Conservation (phyloP, 2,888 invertebrate species). For the Mythimna loreyi region DNA sequence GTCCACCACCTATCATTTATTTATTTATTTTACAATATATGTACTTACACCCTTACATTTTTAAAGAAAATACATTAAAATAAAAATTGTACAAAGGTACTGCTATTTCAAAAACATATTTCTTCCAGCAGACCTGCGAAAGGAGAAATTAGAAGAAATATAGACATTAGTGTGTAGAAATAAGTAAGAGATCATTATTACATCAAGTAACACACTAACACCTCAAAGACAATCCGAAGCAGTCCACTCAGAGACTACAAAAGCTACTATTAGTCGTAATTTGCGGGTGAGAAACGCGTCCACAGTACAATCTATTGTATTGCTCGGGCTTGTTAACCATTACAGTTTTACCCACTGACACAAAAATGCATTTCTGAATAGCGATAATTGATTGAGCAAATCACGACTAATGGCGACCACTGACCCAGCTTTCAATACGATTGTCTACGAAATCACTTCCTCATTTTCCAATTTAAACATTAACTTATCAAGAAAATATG, state of each 20-base stretch:
- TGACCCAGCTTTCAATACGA: conserved; percentile 70
- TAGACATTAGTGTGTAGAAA: no score
- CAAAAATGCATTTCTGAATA: conserved; percentile 67
- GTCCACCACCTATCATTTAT: no score
- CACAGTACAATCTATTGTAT: conserved; percentile 54
- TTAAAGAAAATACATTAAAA: no score
- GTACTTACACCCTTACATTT: no score
- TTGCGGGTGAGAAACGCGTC: conserved; percentile 59
- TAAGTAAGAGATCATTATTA: conserved; percentile 42
- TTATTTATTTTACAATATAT: no score
- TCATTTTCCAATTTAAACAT: conserved; percentile 69
- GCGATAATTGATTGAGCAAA: conserved; percentile 72
- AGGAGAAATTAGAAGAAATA: no score
- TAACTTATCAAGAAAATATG: conserved; percentile 58
- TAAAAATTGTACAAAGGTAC: no score
- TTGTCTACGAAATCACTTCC: conserved; percentile 70
- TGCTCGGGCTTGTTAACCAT: conserved; percentile 52
- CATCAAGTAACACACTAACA: conserved; percentile 41
- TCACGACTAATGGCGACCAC: conserved; percentile 65
- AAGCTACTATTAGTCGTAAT: conserved; percentile 60
- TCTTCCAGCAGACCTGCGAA: no score
- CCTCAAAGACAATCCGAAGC: conserved; percentile 45
- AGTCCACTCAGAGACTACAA: conserved; percentile 46
- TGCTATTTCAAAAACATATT: no score
- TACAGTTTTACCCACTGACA: conserved; percentile 70